Base-by-base conservation (phyloP, 2,797 vertebrate species). In the Etheostoma perlongum region DNA sequence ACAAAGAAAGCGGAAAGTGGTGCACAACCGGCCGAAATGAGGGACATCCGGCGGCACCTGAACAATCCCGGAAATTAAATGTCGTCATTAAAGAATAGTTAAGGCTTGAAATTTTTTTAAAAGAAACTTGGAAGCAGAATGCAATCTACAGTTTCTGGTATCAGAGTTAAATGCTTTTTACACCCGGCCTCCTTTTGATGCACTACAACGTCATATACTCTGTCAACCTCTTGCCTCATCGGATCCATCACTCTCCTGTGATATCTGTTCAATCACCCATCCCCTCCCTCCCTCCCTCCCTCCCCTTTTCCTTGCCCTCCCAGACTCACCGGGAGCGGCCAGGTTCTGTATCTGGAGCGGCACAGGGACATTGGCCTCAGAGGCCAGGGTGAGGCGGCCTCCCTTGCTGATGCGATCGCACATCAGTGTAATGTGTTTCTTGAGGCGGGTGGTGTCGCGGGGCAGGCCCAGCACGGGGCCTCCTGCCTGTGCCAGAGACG, bases 381-480 rank as follows among this genome's bases (percentile, higher is more conserved):
- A 93, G 64, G 94, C 94, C 27, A 99, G 89, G 1, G 95, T 96
- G 71, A 99, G 96, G 3, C 96, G 96, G 2, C 97, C 97, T 0
- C 98, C 98, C 87, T 99, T 99, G 71, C 95, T 96, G 25, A 99
- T 65, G 57, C 98, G 95, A 1, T 99, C 98, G 0, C 97, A 99
- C 47, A 99, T 94, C 73, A 98, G 86, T 10, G 95, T 94, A 89
- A 99, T 97, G 85, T 98, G 97, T 80, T 97, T 99, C 94, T 99
- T 99, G 66, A 99, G 94, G 1, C 94, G 95, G 57, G 75, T 85
- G 0, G 96, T 99, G 80, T 99, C 98, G 40, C 92, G 95, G 62
- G 98, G 97, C 27, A 96, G 94, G 84, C 71, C 88, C 76, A 99
- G 86, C n/a, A 95, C 49, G 0, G 72, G 94, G 65, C 92, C 95